Percentiles rank a stretch among this genome's conserved stretches.
phyloP scores from a whole-genome alignment of 2,888 invertebrate species.

The Lissocephala sabroskyi region DNA sequence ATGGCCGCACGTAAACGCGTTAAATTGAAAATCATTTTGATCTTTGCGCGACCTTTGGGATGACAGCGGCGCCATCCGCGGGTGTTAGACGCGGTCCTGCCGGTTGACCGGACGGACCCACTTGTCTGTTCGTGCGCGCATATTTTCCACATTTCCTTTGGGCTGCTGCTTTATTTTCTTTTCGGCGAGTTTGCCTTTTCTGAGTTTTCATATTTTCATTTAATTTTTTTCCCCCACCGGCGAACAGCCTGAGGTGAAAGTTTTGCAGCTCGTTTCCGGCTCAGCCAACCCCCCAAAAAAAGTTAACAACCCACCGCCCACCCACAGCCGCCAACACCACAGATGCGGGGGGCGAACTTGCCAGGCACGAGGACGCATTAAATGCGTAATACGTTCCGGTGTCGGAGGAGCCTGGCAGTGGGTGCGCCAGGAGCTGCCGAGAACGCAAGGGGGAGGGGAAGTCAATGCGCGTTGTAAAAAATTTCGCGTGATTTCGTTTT shows the following conservation, averaged over 20 bases:
- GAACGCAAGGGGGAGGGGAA: too few relatives aligned
- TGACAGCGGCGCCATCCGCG: constrained; percentile 21
- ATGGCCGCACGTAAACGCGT: constrained; percentile 62
- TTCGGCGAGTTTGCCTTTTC: constrained; percentile 33
- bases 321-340: constrained; percentile 14
- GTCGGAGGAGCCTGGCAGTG: too few relatives aligned
- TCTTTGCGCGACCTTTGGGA: constrained; percentile 44
- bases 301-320: neutral
- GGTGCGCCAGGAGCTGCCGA: too few relatives aligned
- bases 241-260: constrained; percentile 49
- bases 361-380: constrained; percentile 57
- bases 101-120: too few relatives aligned
- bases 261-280: constrained; percentile 59
- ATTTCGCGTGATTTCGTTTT: constrained; percentile 58
- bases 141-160: constrained; percentile 46
- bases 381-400: constrained; percentile 61
- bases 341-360: constrained; percentile 37
- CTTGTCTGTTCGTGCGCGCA: constrained; percentile 40
- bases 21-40: constrained; percentile 68
- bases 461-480: constrained; percentile 47
- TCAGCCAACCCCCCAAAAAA: constrained; percentile 15
- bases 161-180: constrained; percentile 7
- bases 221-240: too few relatives aligned
- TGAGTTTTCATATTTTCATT: constrained; percentile 55
- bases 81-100: constrained; percentile 2